Conservation (phyloP, 2,113 vertebrate genomes). For the Furnarius figulus region DNA sequence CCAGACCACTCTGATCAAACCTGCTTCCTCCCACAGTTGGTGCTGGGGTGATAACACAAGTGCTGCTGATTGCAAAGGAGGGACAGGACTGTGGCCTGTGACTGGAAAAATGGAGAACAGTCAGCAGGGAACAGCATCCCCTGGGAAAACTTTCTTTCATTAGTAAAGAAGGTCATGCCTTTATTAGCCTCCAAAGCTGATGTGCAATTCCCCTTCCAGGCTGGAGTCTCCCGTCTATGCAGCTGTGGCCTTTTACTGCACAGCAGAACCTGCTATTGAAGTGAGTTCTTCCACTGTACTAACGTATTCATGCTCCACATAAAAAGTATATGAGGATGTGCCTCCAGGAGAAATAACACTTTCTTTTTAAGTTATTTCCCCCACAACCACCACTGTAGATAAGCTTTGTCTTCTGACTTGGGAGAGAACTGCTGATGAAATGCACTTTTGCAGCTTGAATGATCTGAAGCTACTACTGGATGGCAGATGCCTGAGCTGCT, state of each 20-base stretch:
- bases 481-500: background rate
- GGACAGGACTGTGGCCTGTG: background rate
- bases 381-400: background rate
- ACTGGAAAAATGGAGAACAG: background rate
- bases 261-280: constrained; percentile 6
- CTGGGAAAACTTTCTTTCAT: background rate
- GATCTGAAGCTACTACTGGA: background rate
- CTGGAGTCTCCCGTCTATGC: background rate
- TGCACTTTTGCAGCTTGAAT: background rate
- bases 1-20: background rate
- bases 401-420: background rate
- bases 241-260: background rate
- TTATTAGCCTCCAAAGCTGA: constrained; percentile 6
- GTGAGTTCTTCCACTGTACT: background rate
- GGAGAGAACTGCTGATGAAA: background rate
- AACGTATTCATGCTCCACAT: background rate
- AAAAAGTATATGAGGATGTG: background rate
- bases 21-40: background rate
- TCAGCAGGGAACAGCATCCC: background rate
- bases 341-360: background rate
- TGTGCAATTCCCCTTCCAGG: background rate
- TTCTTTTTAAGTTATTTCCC: background rate
- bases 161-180: background rate
- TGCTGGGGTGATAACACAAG: background rate
- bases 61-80: background rate